phyloP scores from a whole-genome alignment of 2,888 invertebrate species.

The Synanthedon myopaeformis region DNA sequence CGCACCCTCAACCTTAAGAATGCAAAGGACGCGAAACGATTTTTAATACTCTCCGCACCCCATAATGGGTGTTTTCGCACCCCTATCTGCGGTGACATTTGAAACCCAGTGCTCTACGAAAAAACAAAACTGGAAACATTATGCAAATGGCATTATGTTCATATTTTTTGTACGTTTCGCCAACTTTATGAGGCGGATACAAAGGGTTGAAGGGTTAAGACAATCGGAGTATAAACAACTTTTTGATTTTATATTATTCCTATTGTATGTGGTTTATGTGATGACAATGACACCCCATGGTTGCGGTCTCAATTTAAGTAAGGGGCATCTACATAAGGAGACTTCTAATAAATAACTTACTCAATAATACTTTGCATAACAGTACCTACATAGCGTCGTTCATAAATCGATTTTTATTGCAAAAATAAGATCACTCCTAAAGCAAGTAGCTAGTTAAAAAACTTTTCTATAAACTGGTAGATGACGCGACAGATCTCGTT shows the following conservation, averaged over 20 bases:
- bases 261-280: slow-evolving; percentile 34
- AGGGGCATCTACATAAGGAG: too few species aligned
- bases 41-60: slow-evolving; percentile 65
- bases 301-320: too few species aligned
- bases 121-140: slow-evolving; percentile 66
- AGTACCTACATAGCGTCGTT: too few species aligned
- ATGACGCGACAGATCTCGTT: too few species aligned
- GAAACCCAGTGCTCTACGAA: slow-evolving; percentile 61
- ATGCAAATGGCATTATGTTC: slow-evolving; percentile 69
- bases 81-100: slow-evolving; percentile 66
- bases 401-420: too few species aligned
- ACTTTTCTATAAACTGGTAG: too few species aligned
- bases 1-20: slow-evolving; percentile 61
- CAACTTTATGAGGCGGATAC: slow-evolving; percentile 63
- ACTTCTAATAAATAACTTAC: too few species aligned
- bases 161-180: slow-evolving; percentile 63
- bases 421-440: too few species aligned
- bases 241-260: slow-evolving; percentile 47
- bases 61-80: slow-evolving; percentile 63
- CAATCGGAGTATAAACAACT: slow-evolving; percentile 43
- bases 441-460: too few species aligned
- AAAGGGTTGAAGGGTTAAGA: slow-evolving; percentile 65
- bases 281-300: slow-evolving; percentile 9
- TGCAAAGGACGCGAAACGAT: slow-evolving; percentile 58
- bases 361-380: too few species aligned